Base-by-base conservation (phyloP, 1,140 invertebrate genomes). In the Mactra quadrangularis region DNA sequence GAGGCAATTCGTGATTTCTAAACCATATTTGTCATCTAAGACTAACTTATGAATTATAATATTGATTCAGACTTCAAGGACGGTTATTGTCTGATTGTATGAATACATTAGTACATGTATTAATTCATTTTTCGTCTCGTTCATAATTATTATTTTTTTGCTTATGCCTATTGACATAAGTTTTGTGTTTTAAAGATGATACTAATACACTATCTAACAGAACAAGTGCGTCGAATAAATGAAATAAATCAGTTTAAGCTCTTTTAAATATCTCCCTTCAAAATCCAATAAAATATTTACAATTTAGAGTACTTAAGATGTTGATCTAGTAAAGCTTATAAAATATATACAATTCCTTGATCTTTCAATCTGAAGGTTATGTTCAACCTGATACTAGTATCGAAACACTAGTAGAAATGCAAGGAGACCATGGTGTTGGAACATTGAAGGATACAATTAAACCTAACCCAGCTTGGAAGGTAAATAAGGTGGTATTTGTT, bases 401-500 rank as follows among this genome's bases (percentile, higher is more conserved):
- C n/a, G 55, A 62, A 62, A 19, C 38, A 11, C 38, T 76, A 29
- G 33, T 33, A 41, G 25, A 60, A 19, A 22, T 47, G 31, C 72
- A 76, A 31, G 50, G 47, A n/a, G 57, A 60, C 45, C 19, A 25
- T 27, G 57, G 57, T 9, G 38, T 76, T 1, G 72, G 72, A 22
- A 27, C 22, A n/a, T 35, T 76, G 31, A 72, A 55, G 25, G 9
- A 29, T 35, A 45, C 4, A 45, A 3, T 68, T 1, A 35, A 35
- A 45, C n/a, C 38, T 19, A 50, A 68, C 0, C 38, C 38, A 3
- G 64, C 19, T 27, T 29, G 45, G 33, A 47, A 17, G 29, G 59
- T 62, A 19, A 45, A 33, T 3, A 76, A 76, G 72, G 59, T 76
- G 9, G 57, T 76, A 1, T 76, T 76, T 38, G 33, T 76, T 19